Conservation (phyloP, 2,888 invertebrate genomes). For the Caenorhabditis macrosperma region DNA sequence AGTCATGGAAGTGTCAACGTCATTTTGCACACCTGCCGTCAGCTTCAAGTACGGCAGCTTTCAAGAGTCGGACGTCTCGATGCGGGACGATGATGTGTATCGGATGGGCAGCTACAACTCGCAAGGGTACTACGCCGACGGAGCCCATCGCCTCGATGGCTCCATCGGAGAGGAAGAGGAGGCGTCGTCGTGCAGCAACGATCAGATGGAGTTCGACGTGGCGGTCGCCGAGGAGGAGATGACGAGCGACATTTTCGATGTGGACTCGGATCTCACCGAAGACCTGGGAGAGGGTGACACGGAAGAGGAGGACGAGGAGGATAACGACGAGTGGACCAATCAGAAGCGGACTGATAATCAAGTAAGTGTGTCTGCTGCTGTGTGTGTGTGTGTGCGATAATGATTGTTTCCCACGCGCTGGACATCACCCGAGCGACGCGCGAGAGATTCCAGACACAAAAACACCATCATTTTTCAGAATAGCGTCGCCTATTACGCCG, state of each 20-base stretch:
- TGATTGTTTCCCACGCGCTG: too few relatives aligned
- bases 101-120: constrained; percentile 56
- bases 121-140: constrained; percentile 46
- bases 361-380: too few relatives aligned
- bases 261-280: constrained; percentile 48
- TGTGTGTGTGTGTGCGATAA: too few relatives aligned
- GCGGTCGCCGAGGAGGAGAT: constrained; percentile 10
- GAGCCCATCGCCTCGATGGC: constrained; percentile 42
- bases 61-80: constrained; percentile 44
- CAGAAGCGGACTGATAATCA: constrained; percentile 52
- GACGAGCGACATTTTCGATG: constrained; percentile 16
- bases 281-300: constrained; percentile 36
- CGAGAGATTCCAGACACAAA: not conserved
- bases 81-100: constrained; percentile 55
- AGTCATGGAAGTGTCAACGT: constrained; percentile 61
- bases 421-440: too few relatives aligned
- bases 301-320: constrained; percentile 54
- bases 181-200: constrained; percentile 34
- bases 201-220: constrained; percentile 36
- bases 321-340: constrained; percentile 62
- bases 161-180: constrained; percentile 59
- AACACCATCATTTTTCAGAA: constrained; percentile 32
- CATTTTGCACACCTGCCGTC: constrained; percentile 55
- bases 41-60: constrained; percentile 61
- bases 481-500: constrained; percentile 60